Base-by-base conservation (phyloP, 2,888 invertebrate genomes). In the Chrysotoxum bicinctum region DNA sequence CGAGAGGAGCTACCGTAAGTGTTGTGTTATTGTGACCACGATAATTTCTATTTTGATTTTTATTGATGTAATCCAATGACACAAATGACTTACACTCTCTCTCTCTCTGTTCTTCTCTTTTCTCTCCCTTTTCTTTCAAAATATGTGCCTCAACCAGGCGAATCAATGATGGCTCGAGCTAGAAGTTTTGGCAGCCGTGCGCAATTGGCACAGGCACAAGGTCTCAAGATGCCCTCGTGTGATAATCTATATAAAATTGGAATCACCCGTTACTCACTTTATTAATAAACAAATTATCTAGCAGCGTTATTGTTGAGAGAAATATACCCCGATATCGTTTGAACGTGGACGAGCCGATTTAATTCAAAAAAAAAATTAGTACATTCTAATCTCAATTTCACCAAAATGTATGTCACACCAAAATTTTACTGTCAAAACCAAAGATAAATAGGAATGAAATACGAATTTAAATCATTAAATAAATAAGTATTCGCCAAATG, bases 151-250 rank as follows among this genome's bases (percentile, higher is more conserved):
- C 35, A 1, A 35, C 35, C 21, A 95, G 95, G 94, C 90, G 98
- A 99, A 91, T 96, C 96, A 87, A 95, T 98, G 95, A 94, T 98
- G 90, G 98, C 98, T 97, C 96, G 98, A 92, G 98, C 98, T 37
- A 94, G 97, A 80, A 97, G 96, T 93, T 97, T 97, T 90, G 97
- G 97, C n/a, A 98, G 98, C 92, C 93, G 94, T 75, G 94, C 95
- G 14, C 94, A 98, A 90, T 96, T 95, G 90, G 94, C 95, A 73
- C 95, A 95, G 90, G 98, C 98, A 32, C 96, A 96, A 91, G 95
- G 95, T 81, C 94, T 98, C 89, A 95, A 96, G 88, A 95, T 95
- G 89, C 96, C 97, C 12, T 95, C 96, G 75, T 96, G 98, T 92
- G 96, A 96, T 89, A 94, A 95, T 89, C 93, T 97, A 87, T 93